Conservation (phyloP, 1,140 invertebrate genomes). For the Piezodorus guildinii region DNA sequence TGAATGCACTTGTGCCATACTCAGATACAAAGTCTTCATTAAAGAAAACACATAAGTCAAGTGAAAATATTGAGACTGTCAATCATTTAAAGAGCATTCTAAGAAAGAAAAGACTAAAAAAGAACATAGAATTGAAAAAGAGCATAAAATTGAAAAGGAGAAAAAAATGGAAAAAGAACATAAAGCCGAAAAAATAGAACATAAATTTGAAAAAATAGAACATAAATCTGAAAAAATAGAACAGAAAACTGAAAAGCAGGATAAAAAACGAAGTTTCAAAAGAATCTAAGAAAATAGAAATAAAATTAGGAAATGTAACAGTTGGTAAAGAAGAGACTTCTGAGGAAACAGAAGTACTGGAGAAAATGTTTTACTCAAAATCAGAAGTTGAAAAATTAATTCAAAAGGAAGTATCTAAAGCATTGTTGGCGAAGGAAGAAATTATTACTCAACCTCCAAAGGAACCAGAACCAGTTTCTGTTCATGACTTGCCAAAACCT, state of each 20-base stretch:
- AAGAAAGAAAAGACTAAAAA: slow-evolving; percentile 8
- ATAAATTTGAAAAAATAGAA: neutral
- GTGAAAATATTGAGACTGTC: neutral
- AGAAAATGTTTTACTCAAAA: slow-evolving; percentile 22
- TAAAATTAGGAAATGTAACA: neutral
- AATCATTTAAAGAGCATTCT: no score
- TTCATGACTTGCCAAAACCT: slow-evolving; percentile 22
- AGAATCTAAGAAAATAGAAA: slow-evolving; percentile 11
- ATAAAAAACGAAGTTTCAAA: neutral
- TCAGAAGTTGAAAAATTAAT: slow-evolving; percentile 25
- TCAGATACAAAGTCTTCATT: neutral
- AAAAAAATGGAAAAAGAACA: neutral
- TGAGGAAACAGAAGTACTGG: neutral
- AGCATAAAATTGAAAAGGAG: slow-evolving; percentile 15
- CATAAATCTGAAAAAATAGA: slow-evolving; percentile 2
- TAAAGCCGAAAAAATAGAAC: neutral
- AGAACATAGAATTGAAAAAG: neutral
- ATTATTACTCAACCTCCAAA: neutral
- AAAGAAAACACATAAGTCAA: neutral
- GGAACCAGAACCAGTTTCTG: neutral
- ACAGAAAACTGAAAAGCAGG: neutral
- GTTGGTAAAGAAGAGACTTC: neutral
- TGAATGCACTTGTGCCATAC: neutral
- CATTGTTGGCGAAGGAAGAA: slow-evolving; percentile 13
- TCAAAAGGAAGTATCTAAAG: slow-evolving; percentile 26